Evolutionary conservation across 2,113 vertebrate genomes (phyloP).

Genomic region (Sapajus apella): DNA sequence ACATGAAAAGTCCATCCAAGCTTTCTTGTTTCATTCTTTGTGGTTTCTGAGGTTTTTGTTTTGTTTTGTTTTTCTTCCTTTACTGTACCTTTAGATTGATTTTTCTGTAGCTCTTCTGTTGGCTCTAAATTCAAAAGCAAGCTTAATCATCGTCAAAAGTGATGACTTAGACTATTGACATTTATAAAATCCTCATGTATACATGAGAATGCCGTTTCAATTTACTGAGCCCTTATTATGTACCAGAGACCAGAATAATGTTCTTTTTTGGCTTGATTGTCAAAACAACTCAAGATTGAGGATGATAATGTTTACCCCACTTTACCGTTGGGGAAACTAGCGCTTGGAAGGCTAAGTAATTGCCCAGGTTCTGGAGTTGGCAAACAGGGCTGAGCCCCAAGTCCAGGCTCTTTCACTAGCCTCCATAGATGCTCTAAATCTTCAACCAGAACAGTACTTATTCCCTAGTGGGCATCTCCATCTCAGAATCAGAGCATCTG

Average conservation of each 20-base stretch:
- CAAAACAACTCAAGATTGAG: background rate
- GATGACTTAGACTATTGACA: background rate
- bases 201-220: background rate
- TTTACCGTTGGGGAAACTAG: background rate
- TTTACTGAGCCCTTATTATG: background rate
- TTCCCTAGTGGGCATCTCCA: background rate
- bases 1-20: background rate
- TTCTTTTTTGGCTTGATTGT: background rate
- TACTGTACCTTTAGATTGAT: background rate
- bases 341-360: background rate
- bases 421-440: background rate
- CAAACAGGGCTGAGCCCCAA: background rate
- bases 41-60: background rate
- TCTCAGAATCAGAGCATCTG: background rate
- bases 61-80: background rate
- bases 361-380: background rate
- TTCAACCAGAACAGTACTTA: background rate
- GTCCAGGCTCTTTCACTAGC: background rate
- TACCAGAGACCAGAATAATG: background rate
- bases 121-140: slow-evolving; percentile 27
- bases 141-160: background rate
- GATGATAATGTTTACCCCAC: background rate
- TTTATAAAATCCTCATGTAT: background rate
- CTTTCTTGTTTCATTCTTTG: background rate
- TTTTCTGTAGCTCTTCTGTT: background rate